Evolutionary conservation across 2,797 vertebrate genomes (phyloP), one percentile per base, ranked within the genome.

Genomic region (Crocidura indochinensis): DNA sequence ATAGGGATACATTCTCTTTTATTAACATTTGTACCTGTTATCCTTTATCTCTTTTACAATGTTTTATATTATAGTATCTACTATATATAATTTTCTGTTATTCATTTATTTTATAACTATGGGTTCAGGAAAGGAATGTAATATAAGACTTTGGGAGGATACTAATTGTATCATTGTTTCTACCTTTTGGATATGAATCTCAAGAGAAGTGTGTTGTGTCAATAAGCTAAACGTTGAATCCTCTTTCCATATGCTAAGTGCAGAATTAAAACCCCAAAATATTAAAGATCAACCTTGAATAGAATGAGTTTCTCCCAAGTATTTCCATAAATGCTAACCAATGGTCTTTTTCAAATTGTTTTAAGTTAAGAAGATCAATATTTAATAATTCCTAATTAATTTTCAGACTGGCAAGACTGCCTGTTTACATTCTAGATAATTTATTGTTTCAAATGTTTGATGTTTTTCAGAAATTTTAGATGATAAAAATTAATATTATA

Each of bases 291-390:
- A 81, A n/a, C 24, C 6, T 20, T 51, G 22, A 11, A n/a, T 9
- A 17, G n/a, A 82, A 10, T 29, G n/a, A 74, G 44, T 69, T 15
- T 86, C 69, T 62, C 29, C 44, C 15, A 26, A 8, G 53, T 60
- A 62, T 49, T 29, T 69, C 26, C 10, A 56, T 31, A 90, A 88
- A 75, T 71, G 71, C 14, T 44, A 74, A 29, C n/a, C 8, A 53
- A 22, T 31, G 72, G 47, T 76, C 86, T 74, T 60, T 72, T 90
- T 64, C 60, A 27, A 67, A 86, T 77, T 81, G 65, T 82, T 38
- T 44, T 69, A 85, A 88, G 74, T 77, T 77, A 68, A 65, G 7
- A 38, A 71, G 44, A 53, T 81, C 11, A 72, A 53, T 56, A 72
- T 77, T 86, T 90, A 27, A 76, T 29, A 64, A 46, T 82, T 76